Evolutionary conservation across 1,140 invertebrate genomes (phyloP).

Genomic region (Neuroterus valhalla): DNA sequence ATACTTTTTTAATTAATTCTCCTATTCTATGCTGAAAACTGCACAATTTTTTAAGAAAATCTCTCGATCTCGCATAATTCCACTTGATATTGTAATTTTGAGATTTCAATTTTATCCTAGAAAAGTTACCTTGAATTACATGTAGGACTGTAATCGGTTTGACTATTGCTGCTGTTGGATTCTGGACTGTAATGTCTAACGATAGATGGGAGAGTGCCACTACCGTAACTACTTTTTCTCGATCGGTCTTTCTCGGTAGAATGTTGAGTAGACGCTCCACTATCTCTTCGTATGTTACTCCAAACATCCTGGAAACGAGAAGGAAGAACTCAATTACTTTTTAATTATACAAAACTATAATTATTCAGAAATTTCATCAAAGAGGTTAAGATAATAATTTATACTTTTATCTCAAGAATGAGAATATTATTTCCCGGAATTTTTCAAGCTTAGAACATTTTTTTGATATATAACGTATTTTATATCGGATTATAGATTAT

Average conservation of each 20-base stretch:
- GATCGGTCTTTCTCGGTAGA: constrained; percentile 71
- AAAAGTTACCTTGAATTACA: constrained; percentile 68
- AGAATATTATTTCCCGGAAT: too few species aligned
- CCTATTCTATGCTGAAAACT: too few species aligned
- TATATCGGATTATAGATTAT: background rate
- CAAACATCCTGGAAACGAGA: constrained; percentile 65
- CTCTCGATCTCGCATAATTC: too few species aligned
- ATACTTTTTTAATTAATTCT: too few species aligned
- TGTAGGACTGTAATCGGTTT: constrained; percentile 71
- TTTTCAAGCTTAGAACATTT: too few species aligned
- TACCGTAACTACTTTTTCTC: constrained; percentile 68
- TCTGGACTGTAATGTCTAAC: constrained; percentile 69
- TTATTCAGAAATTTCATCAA: too few species aligned
- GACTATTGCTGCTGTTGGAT: constrained; percentile 71
- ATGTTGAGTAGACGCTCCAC: constrained; percentile 82
- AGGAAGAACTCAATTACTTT: background rate
- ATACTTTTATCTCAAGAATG: too few species aligned
- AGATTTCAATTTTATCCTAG: too few species aligned
- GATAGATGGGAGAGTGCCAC: constrained; percentile 65
- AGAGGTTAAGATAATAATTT: too few species aligned
- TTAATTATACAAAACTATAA: too few species aligned
- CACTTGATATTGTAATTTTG: constrained; percentile 4
- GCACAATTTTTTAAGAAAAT: too few species aligned
- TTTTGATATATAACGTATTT: too few species aligned
- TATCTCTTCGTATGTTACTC: constrained; percentile 77